Conservation (phyloP, 2,888 invertebrate genomes). For the Aethes cnicana region DNA sequence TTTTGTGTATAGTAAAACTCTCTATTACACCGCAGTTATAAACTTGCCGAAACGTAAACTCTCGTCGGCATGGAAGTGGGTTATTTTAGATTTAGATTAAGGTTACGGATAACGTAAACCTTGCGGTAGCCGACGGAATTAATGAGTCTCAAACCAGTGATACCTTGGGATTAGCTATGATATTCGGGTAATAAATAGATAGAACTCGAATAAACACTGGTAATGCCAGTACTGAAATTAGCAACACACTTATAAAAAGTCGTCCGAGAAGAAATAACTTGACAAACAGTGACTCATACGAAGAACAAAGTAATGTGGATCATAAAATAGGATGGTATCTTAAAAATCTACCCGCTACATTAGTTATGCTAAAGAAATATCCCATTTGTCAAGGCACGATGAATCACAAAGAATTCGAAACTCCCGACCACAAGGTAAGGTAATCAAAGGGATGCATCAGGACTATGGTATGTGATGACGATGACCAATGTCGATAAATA, state of each 20-base stretch:
- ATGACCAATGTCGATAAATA: constrained; percentile 23
- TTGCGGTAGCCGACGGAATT: constrained; percentile 44
- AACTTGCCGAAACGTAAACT: constrained; percentile 13
- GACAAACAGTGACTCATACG: too few species aligned
- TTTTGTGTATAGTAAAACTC: too few species aligned
- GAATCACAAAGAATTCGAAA: constrained; percentile 56
- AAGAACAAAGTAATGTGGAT: background rate
- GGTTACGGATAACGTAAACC: constrained; percentile 42
- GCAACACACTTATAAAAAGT: too few species aligned
- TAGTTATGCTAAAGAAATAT: constrained; percentile 9
- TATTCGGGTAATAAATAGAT: too few species aligned
- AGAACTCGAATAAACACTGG: too few species aligned
- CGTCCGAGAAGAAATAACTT: too few species aligned
- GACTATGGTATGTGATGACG: constrained; percentile 38
- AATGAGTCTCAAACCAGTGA: constrained; percentile 43
- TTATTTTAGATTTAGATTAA: constrained; percentile 48
- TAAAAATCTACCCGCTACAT: background rate
- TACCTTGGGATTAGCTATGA: constrained; percentile 35
- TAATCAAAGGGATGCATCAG: constrained; percentile 62
- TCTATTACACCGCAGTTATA: constrained; percentile 6
- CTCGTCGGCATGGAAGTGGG: constrained; percentile 31
- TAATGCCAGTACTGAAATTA: too few species aligned
- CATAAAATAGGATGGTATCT: background rate
- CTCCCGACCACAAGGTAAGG: constrained; percentile 56
- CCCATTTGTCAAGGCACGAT: constrained; percentile 38